A percentile compares a stretch with the other conserved stretches of the same genome.
Conservation (phyloP, 2,888 invertebrate genomes). For the Doris montereyensis region DNA sequence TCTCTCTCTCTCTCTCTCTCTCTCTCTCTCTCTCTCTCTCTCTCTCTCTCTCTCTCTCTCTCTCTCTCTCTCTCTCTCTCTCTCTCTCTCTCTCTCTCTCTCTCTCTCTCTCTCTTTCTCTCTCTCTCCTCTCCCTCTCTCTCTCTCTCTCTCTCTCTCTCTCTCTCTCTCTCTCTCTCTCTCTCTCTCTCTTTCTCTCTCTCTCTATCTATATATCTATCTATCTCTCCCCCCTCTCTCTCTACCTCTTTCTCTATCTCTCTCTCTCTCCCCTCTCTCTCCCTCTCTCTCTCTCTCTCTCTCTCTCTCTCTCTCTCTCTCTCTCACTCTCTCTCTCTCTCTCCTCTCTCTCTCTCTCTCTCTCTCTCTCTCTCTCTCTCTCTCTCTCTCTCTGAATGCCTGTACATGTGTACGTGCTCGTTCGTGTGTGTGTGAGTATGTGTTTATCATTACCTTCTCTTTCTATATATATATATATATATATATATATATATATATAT, state of each 20-base stretch:
- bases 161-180: neutral
- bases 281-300: slow-evolving; percentile 1
- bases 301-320: slow-evolving; percentile 9
- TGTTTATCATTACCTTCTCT: too few relatives aligned
- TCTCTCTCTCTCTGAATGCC: too few relatives aligned
- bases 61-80: neutral
- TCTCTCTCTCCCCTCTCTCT: too few relatives aligned
- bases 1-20: neutral
- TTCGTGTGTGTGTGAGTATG: too few relatives aligned
- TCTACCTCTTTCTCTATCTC: neutral
- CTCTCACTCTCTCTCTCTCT: slow-evolving; percentile 16
- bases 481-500: too few relatives aligned
- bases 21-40: neutral
- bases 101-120: slow-evolving; percentile 1
- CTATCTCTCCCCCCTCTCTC: neutral
- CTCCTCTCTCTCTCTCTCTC: neutral
- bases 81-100: neutral
- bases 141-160: neutral
- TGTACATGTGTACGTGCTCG: too few relatives aligned
- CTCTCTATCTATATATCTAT: neutral
- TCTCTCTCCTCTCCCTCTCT: neutral
- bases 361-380: neutral
- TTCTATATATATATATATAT: too few relatives aligned
- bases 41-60: neutral
- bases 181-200: neutral